These are phyloP conservation scores for Danio aesculapii DNA, from an alignment of 2,797 vertebrate species.

Conservation along the genomic window DNA sequence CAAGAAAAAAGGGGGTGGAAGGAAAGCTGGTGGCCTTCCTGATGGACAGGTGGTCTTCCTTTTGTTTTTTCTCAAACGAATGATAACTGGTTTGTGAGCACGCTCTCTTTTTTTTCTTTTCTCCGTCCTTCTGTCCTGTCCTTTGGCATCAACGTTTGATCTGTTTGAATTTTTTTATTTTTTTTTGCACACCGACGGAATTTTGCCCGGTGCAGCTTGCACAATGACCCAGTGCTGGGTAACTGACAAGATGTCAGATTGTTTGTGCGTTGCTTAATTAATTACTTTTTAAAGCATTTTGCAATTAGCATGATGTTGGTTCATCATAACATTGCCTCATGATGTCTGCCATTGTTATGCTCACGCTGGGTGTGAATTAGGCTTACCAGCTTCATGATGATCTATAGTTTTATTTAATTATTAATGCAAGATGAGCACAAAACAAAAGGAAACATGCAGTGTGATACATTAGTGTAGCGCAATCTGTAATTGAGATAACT, in stretches of 20 bases:
- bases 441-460: not conserved
- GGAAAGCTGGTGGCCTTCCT: conserved; percentile 44
- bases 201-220: conserved; percentile 36
- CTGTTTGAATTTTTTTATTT: no score
- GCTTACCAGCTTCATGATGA: conserved; percentile 27
- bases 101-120: conserved; percentile 48
- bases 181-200: conserved; percentile 23
- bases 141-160: conserved; percentile 49
- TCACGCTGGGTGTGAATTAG: conserved; percentile 34
- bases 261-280: conserved; percentile 49
- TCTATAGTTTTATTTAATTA: conserved; percentile 30
- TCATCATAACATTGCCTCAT: conserved; percentile 20
- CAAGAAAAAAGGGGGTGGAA: not conserved
- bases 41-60: conserved; percentile 52
- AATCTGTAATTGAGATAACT: not conserved
- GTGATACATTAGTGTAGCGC: not conserved
- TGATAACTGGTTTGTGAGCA: conserved; percentile 40
- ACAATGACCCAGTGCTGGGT: conserved; percentile 48
- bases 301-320: conserved; percentile 30
- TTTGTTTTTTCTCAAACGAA: conserved; percentile 19
- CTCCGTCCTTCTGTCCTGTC: conserved; percentile 60
- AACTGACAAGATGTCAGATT: conserved; percentile 54
- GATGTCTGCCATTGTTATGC: conserved; percentile 36
- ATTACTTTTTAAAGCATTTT: conserved; percentile 43
- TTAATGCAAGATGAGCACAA: conserved; percentile 5